Evolutionary conservation across 1,140 invertebrate species (phyloP).

Genomic region (Mercenaria mercenaria): DNA sequence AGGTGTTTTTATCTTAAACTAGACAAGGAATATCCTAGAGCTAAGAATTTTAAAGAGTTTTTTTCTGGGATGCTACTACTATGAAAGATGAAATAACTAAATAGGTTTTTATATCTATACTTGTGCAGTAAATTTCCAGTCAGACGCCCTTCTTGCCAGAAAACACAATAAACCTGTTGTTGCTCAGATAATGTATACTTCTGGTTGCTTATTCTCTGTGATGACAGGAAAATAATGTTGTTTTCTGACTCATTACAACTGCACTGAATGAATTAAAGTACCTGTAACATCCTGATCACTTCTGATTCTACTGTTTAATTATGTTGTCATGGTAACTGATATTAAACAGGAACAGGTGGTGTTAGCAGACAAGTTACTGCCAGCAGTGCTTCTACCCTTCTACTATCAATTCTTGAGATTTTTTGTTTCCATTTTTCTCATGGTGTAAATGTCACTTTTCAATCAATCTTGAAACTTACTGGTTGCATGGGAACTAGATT

Average conservation of each 20-base stretch:
- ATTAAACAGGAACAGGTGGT: constrained; percentile 46
- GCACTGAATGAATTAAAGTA: not conserved
- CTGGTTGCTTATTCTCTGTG: no score
- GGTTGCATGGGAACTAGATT: not conserved
- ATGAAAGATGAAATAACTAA: no score
- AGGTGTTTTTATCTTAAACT: no score
- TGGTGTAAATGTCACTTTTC: not conserved
- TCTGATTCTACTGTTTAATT: constrained; percentile 31
- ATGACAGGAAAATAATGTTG: not conserved
- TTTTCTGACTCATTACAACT: not conserved
- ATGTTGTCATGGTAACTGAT: constrained; percentile 49
- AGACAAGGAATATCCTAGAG: no score
- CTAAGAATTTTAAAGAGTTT: no score
- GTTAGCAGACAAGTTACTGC: not conserved
- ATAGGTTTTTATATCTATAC: no score
- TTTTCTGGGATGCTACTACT: no score
- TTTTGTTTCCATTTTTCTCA: not conserved
- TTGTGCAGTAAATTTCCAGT: no score
- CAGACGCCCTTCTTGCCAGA: no score
- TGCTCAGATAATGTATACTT: no score
- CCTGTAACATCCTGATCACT: not conserved
- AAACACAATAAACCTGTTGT: no score
- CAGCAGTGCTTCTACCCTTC: not conserved
- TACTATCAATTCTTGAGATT: not conserved
- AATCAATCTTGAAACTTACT: not conserved